Evolutionary conservation across 2,888 invertebrate genomes (phyloP), one percentile per base, ranked within the genome.

Genomic region (Drosophila yooni): DNA sequence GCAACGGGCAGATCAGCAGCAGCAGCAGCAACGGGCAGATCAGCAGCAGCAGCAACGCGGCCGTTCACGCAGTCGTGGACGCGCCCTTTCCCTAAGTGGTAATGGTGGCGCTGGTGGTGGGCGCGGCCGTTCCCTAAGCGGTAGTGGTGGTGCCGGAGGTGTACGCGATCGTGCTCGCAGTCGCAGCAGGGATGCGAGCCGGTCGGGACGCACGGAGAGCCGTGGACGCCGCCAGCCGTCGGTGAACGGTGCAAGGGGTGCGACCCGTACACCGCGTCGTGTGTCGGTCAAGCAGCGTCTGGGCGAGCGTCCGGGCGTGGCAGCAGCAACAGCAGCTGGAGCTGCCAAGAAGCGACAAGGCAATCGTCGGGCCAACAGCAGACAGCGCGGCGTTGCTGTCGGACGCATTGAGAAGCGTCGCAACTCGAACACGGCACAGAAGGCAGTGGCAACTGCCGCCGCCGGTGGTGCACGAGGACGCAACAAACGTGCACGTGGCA

Each of bases 281-380:
- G 76, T 91, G 8, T 91, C 92, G 18, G 87, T 92, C 10, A 92
- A 91, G 76, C 88, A 92, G 18, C 92, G 92, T 10, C 75, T 92
- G 56, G 92, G 92, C 18, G 76, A 82, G 52, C 92, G 92, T 57
- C 82, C 87, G 3, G 85, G 85, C 43, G 71, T 69, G 54, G 69
- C 68, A 18, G 59, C 72, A 61, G 62, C 69, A n/a, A 58, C 52
- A 48, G 57, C 46, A 67, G 33, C 70, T 67, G 25, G 52, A 57
- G 57, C 68, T 15, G 79, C 57, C 68, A 78, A 76, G 1, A 74
- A 60, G 63, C 73, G 75, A 15, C 70, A 74, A 25, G 64, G 59
- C 31, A 83, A 76, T 59, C 82, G 84, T 13, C 86, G 90, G 1
- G 57, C 59, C 21, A 82, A 79, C 29, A 72, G 83, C 34, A 67